Conservation (phyloP, 2,888 invertebrate genomes). For the Luperina nickerlii region DNA sequence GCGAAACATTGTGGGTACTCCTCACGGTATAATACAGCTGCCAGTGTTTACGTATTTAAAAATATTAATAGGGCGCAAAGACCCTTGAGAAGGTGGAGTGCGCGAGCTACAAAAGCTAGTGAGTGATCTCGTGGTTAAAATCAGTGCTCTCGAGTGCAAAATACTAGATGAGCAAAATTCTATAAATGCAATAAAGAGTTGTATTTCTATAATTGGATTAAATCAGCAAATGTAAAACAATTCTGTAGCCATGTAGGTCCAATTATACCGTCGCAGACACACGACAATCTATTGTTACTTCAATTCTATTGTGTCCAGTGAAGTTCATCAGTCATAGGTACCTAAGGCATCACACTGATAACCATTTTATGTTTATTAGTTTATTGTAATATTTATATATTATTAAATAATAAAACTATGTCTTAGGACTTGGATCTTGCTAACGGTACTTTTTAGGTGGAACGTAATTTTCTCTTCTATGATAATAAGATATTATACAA, state of each 20-base stretch:
- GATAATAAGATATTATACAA: not conserved
- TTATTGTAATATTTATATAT: conserved; percentile 60
- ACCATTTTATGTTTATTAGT: conserved; percentile 69
- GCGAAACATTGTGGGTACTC: no score
- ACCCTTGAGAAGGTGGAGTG: no score
- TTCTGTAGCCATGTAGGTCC: conserved; percentile 49
- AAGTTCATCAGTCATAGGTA: conserved; percentile 47
- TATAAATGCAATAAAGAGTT: not conserved
- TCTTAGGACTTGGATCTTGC: conserved; percentile 22
- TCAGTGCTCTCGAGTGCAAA: no score
- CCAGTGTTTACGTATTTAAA: no score
- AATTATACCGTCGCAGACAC: conserved; percentile 67
- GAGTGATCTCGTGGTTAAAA: no score
- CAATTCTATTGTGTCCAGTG: conserved; percentile 72
- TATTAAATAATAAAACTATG: conserved; percentile 38
- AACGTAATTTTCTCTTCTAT: conserved; percentile 1
- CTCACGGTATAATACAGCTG: no score
- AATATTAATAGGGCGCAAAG: no score
- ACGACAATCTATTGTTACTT: conserved; percentile 75
- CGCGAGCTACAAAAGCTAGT: no score
- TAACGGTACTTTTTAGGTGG: conserved; percentile 20
- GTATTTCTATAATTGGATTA: not conserved
- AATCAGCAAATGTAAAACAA: conserved; percentile 21
- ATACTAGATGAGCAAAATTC: no score
- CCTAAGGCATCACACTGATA: conserved; percentile 69